These are phyloP conservation scores for Ellobius talpinus DNA, from an alignment of 2,113 vertebrate genomes.

Conservation along the genomic window DNA sequence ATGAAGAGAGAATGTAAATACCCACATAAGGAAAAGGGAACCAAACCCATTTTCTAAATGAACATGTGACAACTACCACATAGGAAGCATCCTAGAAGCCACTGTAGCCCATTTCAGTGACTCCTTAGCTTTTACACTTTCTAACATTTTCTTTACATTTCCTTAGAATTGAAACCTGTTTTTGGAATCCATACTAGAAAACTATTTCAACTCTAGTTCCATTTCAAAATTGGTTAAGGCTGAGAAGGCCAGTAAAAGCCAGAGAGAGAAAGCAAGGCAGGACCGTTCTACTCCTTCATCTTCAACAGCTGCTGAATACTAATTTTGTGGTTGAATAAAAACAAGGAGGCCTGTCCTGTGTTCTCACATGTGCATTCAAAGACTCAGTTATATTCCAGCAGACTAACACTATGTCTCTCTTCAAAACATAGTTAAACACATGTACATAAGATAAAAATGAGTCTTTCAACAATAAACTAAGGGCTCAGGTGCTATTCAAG, in stretches of 20 bases:
- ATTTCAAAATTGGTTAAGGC: slow-evolving; percentile 26
- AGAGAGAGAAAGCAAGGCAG: background rate
- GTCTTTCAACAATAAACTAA: background rate
- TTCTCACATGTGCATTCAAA: background rate
- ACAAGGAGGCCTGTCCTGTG: background rate
- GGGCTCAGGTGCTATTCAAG: background rate
- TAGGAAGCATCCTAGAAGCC: background rate
- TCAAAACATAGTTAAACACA: background rate
- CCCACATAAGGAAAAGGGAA: background rate
- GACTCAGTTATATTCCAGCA: background rate
- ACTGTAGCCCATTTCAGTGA: background rate
- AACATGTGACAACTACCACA: background rate
- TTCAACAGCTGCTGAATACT: background rate
- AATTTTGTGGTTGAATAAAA: background rate
- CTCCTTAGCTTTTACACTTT: background rate
- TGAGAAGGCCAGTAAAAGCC: background rate
- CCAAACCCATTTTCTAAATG: background rate
- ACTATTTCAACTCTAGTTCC: background rate
- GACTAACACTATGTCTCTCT: background rate
- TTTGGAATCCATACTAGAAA: slow-evolving; percentile 12
- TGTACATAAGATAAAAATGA: background rate
- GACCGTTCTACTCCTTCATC: background rate
- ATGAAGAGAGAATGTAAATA: background rate
- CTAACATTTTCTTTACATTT: slow-evolving; percentile 24
- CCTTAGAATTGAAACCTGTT: background rate